Percentiles rank a stretch among this genome's conserved stretches.
These are phyloP conservation scores for Stomorhina lunata DNA, from an alignment of 2,888 invertebrate species.

Conservation along the genomic window DNA sequence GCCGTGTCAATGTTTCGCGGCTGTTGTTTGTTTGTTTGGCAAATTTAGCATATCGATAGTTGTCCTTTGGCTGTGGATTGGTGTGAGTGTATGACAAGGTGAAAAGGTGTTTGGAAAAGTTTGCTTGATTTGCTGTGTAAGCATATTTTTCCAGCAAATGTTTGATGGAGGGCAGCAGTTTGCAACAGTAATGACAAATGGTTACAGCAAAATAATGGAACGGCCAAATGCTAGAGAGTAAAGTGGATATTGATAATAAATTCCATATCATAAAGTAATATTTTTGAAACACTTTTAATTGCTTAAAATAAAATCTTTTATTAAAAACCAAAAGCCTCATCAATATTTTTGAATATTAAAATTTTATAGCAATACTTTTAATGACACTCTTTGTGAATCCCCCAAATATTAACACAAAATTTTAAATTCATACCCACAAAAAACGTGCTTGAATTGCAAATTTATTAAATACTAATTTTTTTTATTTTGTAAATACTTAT, in stretches of 20 bases:
- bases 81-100: not conserved
- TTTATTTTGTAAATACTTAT: constrained; percentile 13
- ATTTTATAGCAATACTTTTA: too few species aligned
- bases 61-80: not conserved
- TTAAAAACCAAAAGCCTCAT: too few species aligned
- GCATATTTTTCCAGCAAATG: not conserved
- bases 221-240: too few species aligned
- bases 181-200: not conserved
- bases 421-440: not conserved
- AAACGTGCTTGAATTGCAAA: constrained; percentile 63
- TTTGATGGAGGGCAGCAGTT: not conserved
- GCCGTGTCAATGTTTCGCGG: constrained; percentile 11
- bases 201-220: not conserved
- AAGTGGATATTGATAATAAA: too few species aligned
- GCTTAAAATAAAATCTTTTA: too few species aligned
- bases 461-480: not conserved
- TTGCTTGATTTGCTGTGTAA: constrained; percentile 9
- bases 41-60: constrained; percentile 62
- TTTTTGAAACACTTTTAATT: too few species aligned
- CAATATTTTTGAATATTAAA: too few species aligned
- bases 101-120: not conserved
- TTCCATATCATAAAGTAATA: too few species aligned
- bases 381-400: too few species aligned
- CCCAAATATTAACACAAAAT: constrained; percentile 17
- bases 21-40: constrained; percentile 27